Conservation (phyloP, 2,888 invertebrate species). For the Stenichneumon culpator region DNA sequence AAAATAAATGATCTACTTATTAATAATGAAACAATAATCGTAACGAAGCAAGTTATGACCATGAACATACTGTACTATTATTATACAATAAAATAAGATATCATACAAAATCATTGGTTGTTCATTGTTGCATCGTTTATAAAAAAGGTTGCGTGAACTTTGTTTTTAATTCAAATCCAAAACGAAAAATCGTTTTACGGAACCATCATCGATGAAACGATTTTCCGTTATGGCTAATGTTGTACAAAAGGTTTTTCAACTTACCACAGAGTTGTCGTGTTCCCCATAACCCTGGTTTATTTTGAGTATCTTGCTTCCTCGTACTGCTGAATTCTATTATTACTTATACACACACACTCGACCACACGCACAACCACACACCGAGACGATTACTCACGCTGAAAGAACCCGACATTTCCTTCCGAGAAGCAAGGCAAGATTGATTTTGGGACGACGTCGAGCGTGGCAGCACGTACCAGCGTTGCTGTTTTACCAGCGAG, state of each 20-base stretch:
- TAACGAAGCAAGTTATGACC: neutral
- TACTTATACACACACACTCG: neutral
- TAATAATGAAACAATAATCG: constrained; percentile 49
- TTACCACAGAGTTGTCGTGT: neutral
- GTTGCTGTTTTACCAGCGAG: constrained; percentile 8
- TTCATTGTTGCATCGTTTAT: neutral
- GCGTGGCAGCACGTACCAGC: constrained; percentile 40
- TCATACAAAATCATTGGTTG: neutral
- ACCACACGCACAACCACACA: neutral
- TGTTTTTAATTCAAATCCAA: neutral
- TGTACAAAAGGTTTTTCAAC: constrained; percentile 7
- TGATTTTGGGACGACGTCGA: neutral
- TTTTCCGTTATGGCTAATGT: neutral
- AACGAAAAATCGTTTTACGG: neutral
- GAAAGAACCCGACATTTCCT: constrained; percentile 28
- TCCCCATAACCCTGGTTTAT: constrained; percentile 46
- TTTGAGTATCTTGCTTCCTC: constrained; percentile 26
- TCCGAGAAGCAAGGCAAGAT: neutral
- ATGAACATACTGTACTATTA: constrained; percentile 21
- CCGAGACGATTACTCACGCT: constrained; percentile 10
- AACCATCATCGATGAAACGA: neutral
- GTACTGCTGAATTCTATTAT: constrained; percentile 33
- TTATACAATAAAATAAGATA: constrained; percentile 28
- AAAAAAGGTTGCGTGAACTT: neutral
- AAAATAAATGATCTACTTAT: constrained; percentile 76